Evolutionary conservation across 2,113 vertebrate genomes (phyloP).

Genomic region (Noctilio leporinus): DNA sequence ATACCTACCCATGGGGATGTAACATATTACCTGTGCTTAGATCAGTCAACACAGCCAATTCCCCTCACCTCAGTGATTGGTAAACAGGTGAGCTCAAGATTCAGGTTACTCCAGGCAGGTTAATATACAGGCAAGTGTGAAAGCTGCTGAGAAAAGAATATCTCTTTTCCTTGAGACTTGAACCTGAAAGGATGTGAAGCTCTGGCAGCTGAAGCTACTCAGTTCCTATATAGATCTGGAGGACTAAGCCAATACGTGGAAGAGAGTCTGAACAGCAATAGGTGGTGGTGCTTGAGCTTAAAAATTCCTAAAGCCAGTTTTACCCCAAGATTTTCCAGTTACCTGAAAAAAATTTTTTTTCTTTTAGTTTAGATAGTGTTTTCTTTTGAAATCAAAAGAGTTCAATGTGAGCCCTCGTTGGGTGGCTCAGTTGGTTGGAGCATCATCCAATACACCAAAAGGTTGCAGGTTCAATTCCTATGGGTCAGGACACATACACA

Average conservation of each 20-base stretch:
- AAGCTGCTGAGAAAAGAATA: not conserved
- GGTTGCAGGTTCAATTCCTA: too few species aligned
- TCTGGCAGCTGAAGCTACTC: not conserved
- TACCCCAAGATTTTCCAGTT: not conserved
- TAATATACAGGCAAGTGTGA: not conserved
- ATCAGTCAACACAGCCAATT: not conserved
- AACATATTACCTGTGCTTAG: not conserved
- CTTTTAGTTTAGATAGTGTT: not conserved
- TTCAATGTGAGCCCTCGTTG: not conserved
- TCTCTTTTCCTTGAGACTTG: not conserved
- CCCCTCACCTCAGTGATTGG: not conserved
- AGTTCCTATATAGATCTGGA: not conserved
- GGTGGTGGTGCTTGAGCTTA: not conserved
- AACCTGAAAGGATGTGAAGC: not conserved
- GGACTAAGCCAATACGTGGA: not conserved
- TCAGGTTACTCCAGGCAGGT: not conserved
- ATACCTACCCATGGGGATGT: not conserved
- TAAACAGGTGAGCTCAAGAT: not conserved
- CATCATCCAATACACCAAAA: too few species aligned
- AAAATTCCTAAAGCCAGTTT: not conserved
- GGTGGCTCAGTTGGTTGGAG: too few species aligned
- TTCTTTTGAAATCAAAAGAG: not conserved
- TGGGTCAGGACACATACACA: too few species aligned
- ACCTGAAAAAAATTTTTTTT: not conserved
- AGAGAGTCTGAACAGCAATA: fast-evolving